Evolutionary conservation across 2,113 vertebrate species (phyloP).

Genomic region (Ceyx margarethae): DNA sequence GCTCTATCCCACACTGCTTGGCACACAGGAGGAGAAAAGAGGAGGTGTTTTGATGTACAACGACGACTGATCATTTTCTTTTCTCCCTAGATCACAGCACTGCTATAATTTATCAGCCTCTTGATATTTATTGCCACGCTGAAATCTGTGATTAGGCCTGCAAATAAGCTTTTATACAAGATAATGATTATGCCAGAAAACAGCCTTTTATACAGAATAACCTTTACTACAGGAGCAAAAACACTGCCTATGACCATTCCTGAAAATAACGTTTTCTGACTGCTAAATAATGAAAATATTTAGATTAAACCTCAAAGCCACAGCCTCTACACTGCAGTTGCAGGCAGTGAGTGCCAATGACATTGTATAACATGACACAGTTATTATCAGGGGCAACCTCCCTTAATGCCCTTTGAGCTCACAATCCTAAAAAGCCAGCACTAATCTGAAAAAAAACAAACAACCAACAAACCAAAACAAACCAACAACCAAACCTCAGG

Average conservation of each 20-base stretch:
- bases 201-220: neutral
- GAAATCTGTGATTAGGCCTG: neutral
- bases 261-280: neutral
- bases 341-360: neutral
- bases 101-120: neutral
- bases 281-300: neutral
- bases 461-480: neutral
- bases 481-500: neutral
- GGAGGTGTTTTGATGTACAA: neutral
- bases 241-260: neutral
- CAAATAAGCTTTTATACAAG: neutral
- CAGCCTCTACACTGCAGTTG: neutral
- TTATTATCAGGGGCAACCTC: slow-evolving; percentile 30
- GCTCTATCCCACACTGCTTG: neutral
- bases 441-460: slow-evolving; percentile 58
- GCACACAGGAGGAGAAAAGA: neutral
- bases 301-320: neutral
- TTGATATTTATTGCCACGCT: neutral
- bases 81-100: neutral
- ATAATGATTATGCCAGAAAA: neutral
- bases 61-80: neutral
- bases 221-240: neutral
- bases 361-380: slow-evolving; percentile 40
- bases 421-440: slow-evolving; percentile 59
- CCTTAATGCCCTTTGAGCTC: slow-evolving; percentile 48